These are phyloP conservation scores for Rutilus rutilus DNA, from an alignment of 2,113 vertebrate genomes.

Conservation along the genomic window DNA sequence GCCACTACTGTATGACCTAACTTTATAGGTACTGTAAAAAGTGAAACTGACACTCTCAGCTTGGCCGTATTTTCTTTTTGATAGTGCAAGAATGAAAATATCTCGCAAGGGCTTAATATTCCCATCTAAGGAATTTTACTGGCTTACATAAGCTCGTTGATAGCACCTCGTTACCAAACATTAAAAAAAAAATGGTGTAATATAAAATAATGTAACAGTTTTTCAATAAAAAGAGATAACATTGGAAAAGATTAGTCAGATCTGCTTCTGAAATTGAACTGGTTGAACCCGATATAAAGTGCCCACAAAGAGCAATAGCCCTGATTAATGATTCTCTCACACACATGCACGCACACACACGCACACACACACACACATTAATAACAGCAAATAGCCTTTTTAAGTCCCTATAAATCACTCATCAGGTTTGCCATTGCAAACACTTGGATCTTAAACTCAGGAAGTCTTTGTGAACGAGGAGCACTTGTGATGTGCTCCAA, in stretches of 20 bases:
- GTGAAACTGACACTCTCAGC: background rate
- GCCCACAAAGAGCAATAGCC: background rate
- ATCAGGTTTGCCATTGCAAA: constrained; percentile 48
- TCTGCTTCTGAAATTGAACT: constrained; percentile 6
- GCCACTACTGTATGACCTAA: background rate
- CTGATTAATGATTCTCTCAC: constrained; percentile 9
- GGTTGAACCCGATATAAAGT: constrained; percentile 25
- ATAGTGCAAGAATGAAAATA: background rate
- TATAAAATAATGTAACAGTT: background rate
- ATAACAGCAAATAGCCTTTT: constrained; percentile 29
- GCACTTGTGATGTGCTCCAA: constrained; percentile 46
- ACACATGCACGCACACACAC: background rate
- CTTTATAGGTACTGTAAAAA: background rate
- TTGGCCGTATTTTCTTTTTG: constrained; percentile 22
- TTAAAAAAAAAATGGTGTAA: background rate
- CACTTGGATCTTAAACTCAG: constrained; percentile 55
- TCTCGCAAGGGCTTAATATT: constrained; percentile 7
- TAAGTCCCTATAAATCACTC: constrained; percentile 37
- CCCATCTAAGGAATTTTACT: constrained; percentile 32
- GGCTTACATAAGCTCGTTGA: constrained; percentile 27
- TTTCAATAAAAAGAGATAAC: constrained; percentile 14
- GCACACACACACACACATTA: background rate
- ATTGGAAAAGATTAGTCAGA: background rate
- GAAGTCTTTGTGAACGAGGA: constrained; percentile 52
- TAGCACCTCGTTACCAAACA: constrained; percentile 6